Base-by-base conservation (phyloP, 1,140 invertebrate species). In the Leptoteleia sp. region DNA sequence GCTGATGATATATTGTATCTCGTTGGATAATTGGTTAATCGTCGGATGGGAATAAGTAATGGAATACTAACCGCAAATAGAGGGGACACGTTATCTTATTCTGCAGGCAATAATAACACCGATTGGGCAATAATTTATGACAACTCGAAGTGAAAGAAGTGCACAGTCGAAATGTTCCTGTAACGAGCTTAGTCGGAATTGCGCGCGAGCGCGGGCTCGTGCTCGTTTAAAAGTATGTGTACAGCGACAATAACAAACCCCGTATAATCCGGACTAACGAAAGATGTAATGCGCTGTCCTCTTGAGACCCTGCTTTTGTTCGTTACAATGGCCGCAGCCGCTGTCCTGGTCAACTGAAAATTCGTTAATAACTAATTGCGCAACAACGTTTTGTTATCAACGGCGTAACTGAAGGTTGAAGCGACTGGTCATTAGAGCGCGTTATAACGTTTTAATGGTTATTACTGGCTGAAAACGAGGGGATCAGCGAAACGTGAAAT, bases 391-490 rank as follows among this genome's bases (percentile, higher is more conserved):
- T 71, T 67, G 75, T 78, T 78, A 71, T 72, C 67, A 78, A 61
- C 75, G 43, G 50, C 65, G 37, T 70, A 70, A 77, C 76, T 78
- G 76, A 71, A 78, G 67, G 59, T 67, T 72, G 19, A 43, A 17
- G 35, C 59, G 61, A 52, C 52, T 75, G 48, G 76, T 78, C 76
- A 78, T 72, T 78, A 72, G 52, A 72, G 61, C 67, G 25, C 67
- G 76, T 78, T 78, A 78, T 72, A 72, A 71, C 67, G 54, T 71
- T 78, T 78, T 78, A 78, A 78, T 78, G 76, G 76, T 78, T 72
- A 78, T 78, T 78, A 72, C 67, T 59, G 50, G 65, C 33, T 61
- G 67, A 68, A 65, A 70, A 77, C 59, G 65, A 71, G 67, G 27
- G 61, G 55, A 71, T 71, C 75, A 71, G 54, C 52, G 52, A 31